Evolutionary conservation across 2,888 invertebrate genomes (phyloP).

Genomic region (Acanthosepion pharaonis): DNA sequence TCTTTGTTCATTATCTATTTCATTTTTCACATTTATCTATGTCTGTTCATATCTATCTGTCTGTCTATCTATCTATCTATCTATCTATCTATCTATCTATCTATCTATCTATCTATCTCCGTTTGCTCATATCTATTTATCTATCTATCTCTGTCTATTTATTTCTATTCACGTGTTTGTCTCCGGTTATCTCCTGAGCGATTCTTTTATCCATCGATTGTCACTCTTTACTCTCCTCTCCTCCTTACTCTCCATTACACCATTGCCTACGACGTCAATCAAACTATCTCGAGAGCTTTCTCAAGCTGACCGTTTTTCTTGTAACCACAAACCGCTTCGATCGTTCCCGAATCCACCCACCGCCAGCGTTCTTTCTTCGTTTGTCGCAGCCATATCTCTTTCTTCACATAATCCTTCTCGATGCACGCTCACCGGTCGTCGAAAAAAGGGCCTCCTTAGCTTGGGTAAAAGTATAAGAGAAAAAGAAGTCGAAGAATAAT

Average conservation of each 20-base stretch:
- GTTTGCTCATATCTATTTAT: neutral
- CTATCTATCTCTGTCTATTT: neutral
- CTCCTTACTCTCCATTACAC: conserved; percentile 33
- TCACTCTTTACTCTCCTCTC: neutral
- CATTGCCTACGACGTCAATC: neutral
- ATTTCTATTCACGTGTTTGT: neutral
- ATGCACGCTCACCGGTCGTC: too few relatives aligned
- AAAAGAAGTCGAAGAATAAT: too few relatives aligned
- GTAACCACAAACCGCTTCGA: conserved; percentile 18
- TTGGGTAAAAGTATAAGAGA: neutral
- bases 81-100: too few relatives aligned
- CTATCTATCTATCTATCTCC: neutral
- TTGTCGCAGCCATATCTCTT: neutral
- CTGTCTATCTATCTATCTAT: too few relatives aligned
- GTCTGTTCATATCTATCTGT: too few relatives aligned
- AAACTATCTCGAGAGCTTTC: neutral
- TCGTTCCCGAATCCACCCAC: neutral
- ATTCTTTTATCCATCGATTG: neutral
- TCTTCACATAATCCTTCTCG: too few relatives aligned
- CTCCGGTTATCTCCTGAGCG: neutral
- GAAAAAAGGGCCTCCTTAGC: neutral
- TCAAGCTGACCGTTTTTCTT: neutral
- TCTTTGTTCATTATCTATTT: neutral
- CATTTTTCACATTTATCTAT: too few relatives aligned
- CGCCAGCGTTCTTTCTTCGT: neutral